These are phyloP conservation scores for Drosophila pegasa DNA, from an alignment of 2,888 invertebrate species.

Conservation along the genomic window DNA sequence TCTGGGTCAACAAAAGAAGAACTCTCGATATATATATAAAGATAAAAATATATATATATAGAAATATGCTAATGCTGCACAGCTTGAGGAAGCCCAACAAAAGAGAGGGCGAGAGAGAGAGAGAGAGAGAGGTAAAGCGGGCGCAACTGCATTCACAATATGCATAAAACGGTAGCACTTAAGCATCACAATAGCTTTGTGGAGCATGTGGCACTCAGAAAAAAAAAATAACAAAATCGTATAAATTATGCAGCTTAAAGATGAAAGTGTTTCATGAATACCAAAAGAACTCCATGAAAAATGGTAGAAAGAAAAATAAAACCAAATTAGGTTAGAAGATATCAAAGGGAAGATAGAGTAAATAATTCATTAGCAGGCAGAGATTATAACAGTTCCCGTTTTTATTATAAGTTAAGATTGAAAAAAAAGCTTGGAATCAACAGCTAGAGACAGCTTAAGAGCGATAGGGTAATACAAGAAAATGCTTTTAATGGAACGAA, in stretches of 20 bases:
- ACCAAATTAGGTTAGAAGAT: constrained; percentile 38
- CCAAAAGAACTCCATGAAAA: constrained; percentile 9
- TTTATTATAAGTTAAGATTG: constrained; percentile 12
- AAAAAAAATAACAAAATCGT: too few species aligned
- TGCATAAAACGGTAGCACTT: constrained; percentile 68
- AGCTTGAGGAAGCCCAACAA: constrained; percentile 14
- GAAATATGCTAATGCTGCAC: constrained; percentile 39
- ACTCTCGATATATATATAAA: background rate
- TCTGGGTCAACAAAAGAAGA: constrained; percentile 30
- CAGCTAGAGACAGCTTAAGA: background rate
- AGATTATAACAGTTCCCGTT: constrained; percentile 28
- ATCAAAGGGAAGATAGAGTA: constrained; percentile 1
- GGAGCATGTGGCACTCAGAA: constrained; percentile 27
- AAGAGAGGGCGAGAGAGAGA: background rate
- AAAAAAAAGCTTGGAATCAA: constrained; percentile 1
- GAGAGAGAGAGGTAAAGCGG: background rate
- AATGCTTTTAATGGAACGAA: background rate
- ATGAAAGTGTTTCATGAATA: constrained; percentile 48
- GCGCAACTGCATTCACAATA: constrained; percentile 46
- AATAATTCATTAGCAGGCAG: constrained; percentile 16
- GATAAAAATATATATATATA: constrained; percentile 1
- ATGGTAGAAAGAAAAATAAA: background rate
- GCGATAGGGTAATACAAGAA: background rate
- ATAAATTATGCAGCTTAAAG: constrained; percentile 53
- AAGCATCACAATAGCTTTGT: constrained; percentile 47